These are phyloP conservation scores for Exocentrus adspersus DNA, from an alignment of 2,888 invertebrate genomes.

Conservation along the genomic window DNA sequence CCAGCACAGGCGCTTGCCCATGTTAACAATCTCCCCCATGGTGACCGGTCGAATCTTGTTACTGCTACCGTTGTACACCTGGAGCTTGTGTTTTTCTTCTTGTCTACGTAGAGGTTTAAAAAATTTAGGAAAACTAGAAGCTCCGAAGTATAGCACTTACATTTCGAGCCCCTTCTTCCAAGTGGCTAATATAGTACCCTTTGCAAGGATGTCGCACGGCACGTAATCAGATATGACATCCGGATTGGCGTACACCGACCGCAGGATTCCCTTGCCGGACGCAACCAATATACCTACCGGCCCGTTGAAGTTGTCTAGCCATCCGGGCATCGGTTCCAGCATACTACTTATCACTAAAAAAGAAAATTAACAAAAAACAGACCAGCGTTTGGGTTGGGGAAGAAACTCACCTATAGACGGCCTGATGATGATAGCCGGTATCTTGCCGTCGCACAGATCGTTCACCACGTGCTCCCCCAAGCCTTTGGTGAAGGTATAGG, in stretches of 20 bases:
- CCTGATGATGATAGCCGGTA: conserved; percentile 83
- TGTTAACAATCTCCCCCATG: conserved; percentile 70
- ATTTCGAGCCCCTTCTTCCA: conserved; percentile 41
- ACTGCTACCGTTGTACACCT: conserved; percentile 86
- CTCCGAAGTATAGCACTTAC: conserved; percentile 28
- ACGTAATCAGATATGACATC: conserved; percentile 48
- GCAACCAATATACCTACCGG: conserved; percentile 80
- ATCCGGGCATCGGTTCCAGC: conserved; percentile 59
- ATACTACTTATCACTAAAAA: conserved; percentile 44
- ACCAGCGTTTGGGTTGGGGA: too few relatives aligned
- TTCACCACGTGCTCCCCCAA: conserved; percentile 83
- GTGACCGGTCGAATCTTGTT: conserved; percentile 75
- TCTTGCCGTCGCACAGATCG: conserved; percentile 66
- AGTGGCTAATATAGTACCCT: conserved; percentile 39
- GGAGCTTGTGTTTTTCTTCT: conserved; percentile 60
- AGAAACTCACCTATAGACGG: conserved; percentile 83
- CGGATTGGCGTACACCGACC: conserved; percentile 45
- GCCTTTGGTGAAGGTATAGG: conserved; percentile 91
- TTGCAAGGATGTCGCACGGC: conserved; percentile 48
- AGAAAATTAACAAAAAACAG: too few relatives aligned
- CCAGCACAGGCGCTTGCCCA: conserved; percentile 65
- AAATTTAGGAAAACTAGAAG: too few relatives aligned
- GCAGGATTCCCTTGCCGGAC: conserved; percentile 47
- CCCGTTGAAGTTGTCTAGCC: conserved; percentile 94
- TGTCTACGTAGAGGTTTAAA: not conserved